Evolutionary conservation across 2,797 vertebrate genomes (phyloP).

Genomic region (Chloroceryle inda): DNA sequence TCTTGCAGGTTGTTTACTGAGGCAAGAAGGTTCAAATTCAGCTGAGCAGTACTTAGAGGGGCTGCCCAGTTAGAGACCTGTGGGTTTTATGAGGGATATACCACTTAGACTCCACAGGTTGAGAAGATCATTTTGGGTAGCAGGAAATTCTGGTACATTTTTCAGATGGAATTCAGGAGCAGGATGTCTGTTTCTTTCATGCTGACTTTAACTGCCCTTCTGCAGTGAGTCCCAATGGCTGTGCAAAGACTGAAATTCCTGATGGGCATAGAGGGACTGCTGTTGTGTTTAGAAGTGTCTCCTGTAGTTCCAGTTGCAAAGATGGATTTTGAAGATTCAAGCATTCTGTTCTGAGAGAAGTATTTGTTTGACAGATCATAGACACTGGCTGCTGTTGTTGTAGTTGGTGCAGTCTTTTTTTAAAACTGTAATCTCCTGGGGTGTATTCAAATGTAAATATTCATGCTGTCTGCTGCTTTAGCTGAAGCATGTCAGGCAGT

Average conservation of each 20-base stretch:
- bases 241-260: neutral
- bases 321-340: neutral
- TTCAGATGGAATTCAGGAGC: neutral
- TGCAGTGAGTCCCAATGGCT: neutral
- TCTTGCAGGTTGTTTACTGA: neutral
- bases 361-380: neutral
- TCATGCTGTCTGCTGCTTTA: conserved; percentile 66
- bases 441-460: conserved; percentile 68
- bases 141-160: neutral
- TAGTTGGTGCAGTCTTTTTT: neutral
- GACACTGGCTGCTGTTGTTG: neutral
- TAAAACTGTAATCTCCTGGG: neutral
- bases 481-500: conserved; percentile 2
- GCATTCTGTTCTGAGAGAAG: neutral
- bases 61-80: neutral
- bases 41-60: neutral
- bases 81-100: neutral
- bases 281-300: neutral
- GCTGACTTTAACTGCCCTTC: neutral
- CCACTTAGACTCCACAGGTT: neutral
- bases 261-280: neutral
- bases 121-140: neutral
- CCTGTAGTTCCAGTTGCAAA: neutral
- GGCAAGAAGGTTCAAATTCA: neutral
- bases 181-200: neutral